Evolutionary conservation across 2,888 invertebrate genomes (phyloP), one percentile per base, ranked within the genome.

Genomic region (Drosophila antonietae): DNA sequence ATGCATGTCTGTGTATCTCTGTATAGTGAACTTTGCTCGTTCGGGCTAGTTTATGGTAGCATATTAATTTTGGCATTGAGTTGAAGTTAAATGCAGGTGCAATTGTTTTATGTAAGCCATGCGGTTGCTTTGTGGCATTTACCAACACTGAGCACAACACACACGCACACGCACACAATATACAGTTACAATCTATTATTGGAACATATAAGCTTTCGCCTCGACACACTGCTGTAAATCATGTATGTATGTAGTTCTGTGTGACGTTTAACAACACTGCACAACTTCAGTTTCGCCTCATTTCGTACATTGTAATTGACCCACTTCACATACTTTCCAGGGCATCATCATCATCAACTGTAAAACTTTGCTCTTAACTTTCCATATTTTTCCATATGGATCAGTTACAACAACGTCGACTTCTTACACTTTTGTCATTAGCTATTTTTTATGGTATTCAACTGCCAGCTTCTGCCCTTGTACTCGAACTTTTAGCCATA

Each of bases 21-120:
- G 18, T 66, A 68, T 23, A 64, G 70, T 69, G 61, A 53, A 57
- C 46, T 75, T 70, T 20, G 65, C 15, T n/a, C 53, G 47, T 67
- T 76, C 35, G 18, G 33, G 62, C 62, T 78, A 66, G 74, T 84
- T 88, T 88, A 84, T 88, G 80, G 72, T n/a, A 86, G 72, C 81
- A 78, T 86, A 84, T 84, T 84, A 85, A 83, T 84, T 86, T 83
- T 75, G 74, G 80, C 83, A 86, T 80, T 88, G 88, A 80, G 86
- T 80, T 76, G 70, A 68, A 75, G 61, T 68, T 78, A 68, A 83
- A 80, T 80, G 84, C 84, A 88, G 71, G 80, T 78, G 73, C 83
- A 83, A 86, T 86, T 80, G 83, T 75, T 79, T 75, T 76, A 70
- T 70, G 68, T 51, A 66, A 66, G 71, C 59, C 58, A 72, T 80